Evolutionary conservation across 2,113 vertebrate genomes (phyloP).

Genomic region (Elephas maximus): DNA sequence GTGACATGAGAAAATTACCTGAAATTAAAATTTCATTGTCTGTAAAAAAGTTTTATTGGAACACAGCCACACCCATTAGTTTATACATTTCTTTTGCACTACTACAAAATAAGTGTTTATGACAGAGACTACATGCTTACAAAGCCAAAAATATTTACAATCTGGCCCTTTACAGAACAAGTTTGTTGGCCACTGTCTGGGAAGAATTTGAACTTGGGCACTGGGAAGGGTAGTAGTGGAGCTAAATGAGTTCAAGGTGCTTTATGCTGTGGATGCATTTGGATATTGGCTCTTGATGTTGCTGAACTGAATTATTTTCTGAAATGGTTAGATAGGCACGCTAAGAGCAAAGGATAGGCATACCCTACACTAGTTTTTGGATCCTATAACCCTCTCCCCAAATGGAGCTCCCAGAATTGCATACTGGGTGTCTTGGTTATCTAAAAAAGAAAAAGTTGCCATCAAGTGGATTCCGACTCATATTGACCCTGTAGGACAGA

Average conservation of each 20-base stretch:
- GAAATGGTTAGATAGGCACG: background rate
- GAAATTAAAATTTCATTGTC: slow-evolving; percentile 52
- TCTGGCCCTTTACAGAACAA: background rate
- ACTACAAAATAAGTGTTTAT: background rate
- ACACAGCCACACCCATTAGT: background rate
- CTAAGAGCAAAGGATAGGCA: background rate
- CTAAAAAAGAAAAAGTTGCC: too few species aligned
- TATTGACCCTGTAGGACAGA: too few species aligned
- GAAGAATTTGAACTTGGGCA: slow-evolving; percentile 24
- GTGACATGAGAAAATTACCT: slow-evolving; percentile 4
- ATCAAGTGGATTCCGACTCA: too few species aligned
- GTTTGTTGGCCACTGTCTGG: background rate
- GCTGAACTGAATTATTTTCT: slow-evolving; percentile 1
- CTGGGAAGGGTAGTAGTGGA: background rate
- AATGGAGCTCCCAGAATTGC: background rate
- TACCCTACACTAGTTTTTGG: background rate
- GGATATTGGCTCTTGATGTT: background rate
- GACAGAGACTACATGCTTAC: background rate
- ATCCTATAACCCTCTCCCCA: background rate
- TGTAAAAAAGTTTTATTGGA: background rate
- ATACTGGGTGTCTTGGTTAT: too few species aligned
- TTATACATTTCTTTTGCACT: background rate
- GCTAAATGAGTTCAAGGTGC: background rate
- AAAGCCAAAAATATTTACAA: background rate
- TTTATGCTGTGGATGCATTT: background rate